These are phyloP conservation scores for Phytoseiulus persimilis DNA, from an alignment of 2,888 invertebrate genomes.

Conservation along the genomic window DNA sequence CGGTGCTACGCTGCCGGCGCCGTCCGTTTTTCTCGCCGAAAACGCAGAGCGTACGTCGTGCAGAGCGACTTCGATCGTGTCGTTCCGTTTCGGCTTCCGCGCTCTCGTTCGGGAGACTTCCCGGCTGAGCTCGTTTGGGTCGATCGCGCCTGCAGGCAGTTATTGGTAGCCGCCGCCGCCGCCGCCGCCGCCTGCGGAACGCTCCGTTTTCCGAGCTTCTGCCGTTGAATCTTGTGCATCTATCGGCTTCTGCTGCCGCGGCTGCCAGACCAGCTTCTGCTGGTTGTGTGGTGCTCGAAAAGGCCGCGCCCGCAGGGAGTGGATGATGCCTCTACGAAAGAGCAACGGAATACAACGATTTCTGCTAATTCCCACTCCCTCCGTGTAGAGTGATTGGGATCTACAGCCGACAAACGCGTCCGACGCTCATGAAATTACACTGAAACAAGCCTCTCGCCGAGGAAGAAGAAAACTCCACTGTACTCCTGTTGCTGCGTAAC, in stretches of 20 bases:
- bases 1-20: background rate
- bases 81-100: no score
- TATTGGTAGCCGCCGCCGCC: no score
- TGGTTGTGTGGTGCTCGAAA: background rate
- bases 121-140: no score
- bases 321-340: constrained; percentile 5
- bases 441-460: background rate
- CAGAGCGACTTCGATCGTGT: no score
- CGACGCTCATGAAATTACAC: background rate
- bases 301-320: background rate
- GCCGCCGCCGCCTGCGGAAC: background rate
- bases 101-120: no score
- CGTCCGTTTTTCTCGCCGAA: no score
- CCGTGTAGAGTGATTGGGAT: background rate
- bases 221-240: background rate
- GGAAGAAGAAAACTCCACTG: background rate
- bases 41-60: background rate
- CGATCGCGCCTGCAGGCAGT: no score
- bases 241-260: background rate
- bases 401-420: constrained; percentile 5
- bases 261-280: background rate
- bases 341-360: background rate
- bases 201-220: background rate
- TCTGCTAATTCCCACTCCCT: constrained; percentile 5
- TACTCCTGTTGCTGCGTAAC: background rate